Evolutionary conservation across 2,797 vertebrate genomes (phyloP).

Genomic region (Hirundo rustica): DNA sequence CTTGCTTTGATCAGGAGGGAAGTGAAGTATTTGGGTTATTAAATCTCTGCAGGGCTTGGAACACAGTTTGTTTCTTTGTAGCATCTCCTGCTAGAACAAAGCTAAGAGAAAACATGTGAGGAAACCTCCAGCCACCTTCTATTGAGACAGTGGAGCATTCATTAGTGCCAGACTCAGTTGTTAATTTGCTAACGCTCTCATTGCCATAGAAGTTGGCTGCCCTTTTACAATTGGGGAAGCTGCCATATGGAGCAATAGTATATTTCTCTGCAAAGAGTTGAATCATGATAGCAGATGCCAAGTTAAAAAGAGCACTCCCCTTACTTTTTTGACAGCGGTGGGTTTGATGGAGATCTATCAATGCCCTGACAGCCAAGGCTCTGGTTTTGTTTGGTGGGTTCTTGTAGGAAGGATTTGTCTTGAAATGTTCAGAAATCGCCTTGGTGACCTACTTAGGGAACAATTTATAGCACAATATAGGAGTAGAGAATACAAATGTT

Average conservation of each 20-base stretch:
- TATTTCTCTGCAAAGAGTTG: constrained; percentile 68
- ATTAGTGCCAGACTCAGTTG: constrained; percentile 50
- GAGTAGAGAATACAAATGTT: constrained; percentile 36
- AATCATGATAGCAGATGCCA: constrained; percentile 70
- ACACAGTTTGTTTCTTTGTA: constrained; percentile 32
- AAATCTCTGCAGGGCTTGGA: constrained; percentile 1
- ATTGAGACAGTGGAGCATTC: constrained; percentile 43
- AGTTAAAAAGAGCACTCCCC: constrained; percentile 65
- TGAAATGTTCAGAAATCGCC: constrained; percentile 12
- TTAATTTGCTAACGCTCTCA: constrained; percentile 51
- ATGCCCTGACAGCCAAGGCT: constrained; percentile 32
- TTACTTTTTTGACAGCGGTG: constrained; percentile 65
- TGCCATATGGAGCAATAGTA: constrained; percentile 68
- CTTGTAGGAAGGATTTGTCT: not conserved
- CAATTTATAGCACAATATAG: constrained; percentile 53
- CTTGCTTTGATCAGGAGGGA: constrained; percentile 36
- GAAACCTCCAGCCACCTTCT: constrained; percentile 46
- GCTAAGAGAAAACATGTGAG: constrained; percentile 1
- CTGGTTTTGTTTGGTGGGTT: constrained; percentile 15
- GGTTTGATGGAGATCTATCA: constrained; percentile 66
- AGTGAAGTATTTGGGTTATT: constrained; percentile 45
- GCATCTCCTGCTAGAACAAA: constrained; percentile 46
- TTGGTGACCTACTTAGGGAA: constrained; percentile 61
- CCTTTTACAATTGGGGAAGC: constrained; percentile 63
- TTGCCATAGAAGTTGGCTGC: constrained; percentile 62